Base-by-base conservation (phyloP, 2,797 vertebrate species). In the Selene dorsalis region DNA sequence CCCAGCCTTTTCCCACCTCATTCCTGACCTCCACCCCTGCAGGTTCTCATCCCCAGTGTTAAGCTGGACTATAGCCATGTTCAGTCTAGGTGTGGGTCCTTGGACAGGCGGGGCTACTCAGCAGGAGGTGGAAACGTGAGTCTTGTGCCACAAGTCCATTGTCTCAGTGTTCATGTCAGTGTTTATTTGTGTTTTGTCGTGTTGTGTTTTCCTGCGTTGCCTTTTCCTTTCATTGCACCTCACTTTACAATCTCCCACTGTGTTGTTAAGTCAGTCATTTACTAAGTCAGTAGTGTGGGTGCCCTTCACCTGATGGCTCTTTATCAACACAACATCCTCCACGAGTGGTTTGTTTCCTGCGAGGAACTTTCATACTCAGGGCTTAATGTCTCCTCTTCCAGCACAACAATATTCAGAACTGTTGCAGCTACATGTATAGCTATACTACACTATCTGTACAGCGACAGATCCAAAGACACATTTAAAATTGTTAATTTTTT, bases 1-100 rank as follows among this genome's bases (percentile, higher is more conserved):
- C 78, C 55, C 22, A 83, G 70, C 47, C 62, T 81, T 86, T 30
- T 80, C 74, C 87, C 73, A 70, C 75, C 84, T 89, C 86, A 90
- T 81, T 91, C 77, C 88, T 91, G 83, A 87, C 92, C 89, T 93
- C 88, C 91, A 18, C 84, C 73, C 82, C 84, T 89, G 80, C 92
- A 94, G 94, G 93, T 94, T 74, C 72, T 91, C 91, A 94, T 94
- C 90, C 91, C 94, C 88, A 93, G 80, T 88, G 92, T 94, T 92
- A 94, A 93, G 83, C 87, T 94, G 93, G 91, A 94, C 93, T 94
- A 92, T 94, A 94, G 93, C 93, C 94, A 92, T 91, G 88, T 94
- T 93, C 93, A 93, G 89, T 90, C 93, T 92, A 94, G 94, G 92
- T 94, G 93, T 91, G 93, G 93, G 85, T 95, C 94, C 91, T 90